A percentile compares a stretch with the other conserved stretches of the same genome.
phyloP scores from a whole-genome alignment of 2,797 vertebrate species.

The Taeniopygia guttata region DNA sequence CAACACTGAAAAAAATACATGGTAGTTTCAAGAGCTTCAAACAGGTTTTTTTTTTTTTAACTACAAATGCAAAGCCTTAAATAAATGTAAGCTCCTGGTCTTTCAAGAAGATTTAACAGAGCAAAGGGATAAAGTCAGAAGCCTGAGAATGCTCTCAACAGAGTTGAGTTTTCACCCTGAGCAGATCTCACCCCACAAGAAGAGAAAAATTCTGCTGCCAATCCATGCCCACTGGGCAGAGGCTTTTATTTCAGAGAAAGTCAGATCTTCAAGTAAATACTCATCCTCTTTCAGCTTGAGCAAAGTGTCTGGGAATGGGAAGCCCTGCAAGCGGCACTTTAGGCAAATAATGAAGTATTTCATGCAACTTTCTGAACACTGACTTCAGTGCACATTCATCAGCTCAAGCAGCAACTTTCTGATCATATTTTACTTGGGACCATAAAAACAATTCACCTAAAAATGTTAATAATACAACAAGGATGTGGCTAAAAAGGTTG shows the following conservation, averaged over 20 bases:
- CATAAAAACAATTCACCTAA: not conserved
- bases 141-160: not conserved
- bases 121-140: not conserved
- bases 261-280: not conserved
- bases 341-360: not conserved
- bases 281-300: not conserved
- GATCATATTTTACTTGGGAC: not conserved
- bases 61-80: constrained; percentile 1
- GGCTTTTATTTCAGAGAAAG: not conserved
- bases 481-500: constrained; percentile 19
- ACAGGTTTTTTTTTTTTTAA: not conserved
- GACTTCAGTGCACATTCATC: not conserved
- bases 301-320: not conserved
- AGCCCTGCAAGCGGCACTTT: not conserved
- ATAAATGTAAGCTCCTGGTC: not conserved
- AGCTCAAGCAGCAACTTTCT: not conserved
- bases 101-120: constrained; percentile 29
- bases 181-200: not conserved
- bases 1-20: constrained; percentile 78
- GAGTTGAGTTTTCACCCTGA: not conserved
- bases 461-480: constrained; percentile 4
- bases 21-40: constrained; percentile 20
- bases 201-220: not conserved
- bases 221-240: not conserved
- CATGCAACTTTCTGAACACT: not conserved